Percentiles rank a stretch among this genome's conserved stretches.
Conservation (phyloP, 2,888 invertebrate species). For the Branchellion lobata region DNA sequence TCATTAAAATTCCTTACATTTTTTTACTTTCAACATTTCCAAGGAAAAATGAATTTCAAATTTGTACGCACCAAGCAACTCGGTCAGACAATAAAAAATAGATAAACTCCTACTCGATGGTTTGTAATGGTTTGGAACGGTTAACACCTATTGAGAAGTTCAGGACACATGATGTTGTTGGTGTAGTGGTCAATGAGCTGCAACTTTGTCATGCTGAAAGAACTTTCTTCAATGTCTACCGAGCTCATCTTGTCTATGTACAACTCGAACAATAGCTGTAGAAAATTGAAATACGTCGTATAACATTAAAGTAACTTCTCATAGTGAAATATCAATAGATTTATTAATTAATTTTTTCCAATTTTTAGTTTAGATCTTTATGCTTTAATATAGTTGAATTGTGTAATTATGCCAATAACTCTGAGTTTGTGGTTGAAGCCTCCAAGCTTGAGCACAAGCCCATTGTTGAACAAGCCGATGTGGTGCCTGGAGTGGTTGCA, state of each 20-base stretch:
- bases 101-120: no score
- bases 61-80: not conserved
- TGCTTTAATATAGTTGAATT: no score
- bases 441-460: conserved; percentile 20
- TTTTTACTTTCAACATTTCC: no score
- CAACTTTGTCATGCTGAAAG: not conserved
- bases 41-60: no score
- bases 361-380: no score
- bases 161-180: conserved; percentile 23
- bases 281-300: not conserved
- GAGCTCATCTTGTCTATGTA: conserved; percentile 37
- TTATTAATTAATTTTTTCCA: no score
- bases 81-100: no score
- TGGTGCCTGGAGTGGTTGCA: conserved; percentile 11
- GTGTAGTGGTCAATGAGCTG: conserved; percentile 26
- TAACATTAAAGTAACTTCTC: not conserved
- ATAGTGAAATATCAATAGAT: not conserved
- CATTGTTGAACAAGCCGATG: conserved; percentile 27
- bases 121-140: no score
- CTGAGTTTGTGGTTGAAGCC: conserved; percentile 41
- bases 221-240: not conserved
- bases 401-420: no score
- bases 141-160: conserved; percentile 18
- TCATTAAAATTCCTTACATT: no score
- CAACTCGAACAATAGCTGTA: conserved; percentile 26